phyloP scores from a whole-genome alignment of 2,113 vertebrate genomes.

The Cyanoderma ruficeps region DNA sequence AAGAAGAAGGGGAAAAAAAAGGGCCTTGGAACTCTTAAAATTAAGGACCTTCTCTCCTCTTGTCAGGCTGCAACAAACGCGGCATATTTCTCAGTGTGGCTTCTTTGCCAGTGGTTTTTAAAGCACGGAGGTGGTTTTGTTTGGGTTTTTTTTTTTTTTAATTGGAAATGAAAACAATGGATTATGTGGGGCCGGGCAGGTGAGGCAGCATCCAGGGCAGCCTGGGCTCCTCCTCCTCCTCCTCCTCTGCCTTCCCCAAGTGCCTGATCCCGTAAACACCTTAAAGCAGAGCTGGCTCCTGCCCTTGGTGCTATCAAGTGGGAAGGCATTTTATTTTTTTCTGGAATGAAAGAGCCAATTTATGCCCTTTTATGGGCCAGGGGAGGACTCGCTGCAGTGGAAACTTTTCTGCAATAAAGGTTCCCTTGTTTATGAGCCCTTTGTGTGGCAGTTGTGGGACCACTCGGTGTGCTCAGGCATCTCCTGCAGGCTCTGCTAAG shows the following conservation, averaged over 20 bases:
- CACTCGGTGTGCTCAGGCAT: constrained; percentile 27
- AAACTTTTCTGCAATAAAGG: constrained; percentile 71
- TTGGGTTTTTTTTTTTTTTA: neutral
- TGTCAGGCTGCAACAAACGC: neutral
- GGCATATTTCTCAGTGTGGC: neutral
- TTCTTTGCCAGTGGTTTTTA: neutral
- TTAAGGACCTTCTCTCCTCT: constrained; percentile 6
- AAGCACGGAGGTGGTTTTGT: neutral
- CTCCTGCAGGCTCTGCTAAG: constrained; percentile 30
- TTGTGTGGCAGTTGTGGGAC: constrained; percentile 36
- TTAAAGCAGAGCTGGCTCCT: constrained; percentile 56
- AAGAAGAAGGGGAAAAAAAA: too few species aligned
- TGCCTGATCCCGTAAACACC: constrained; percentile 39
- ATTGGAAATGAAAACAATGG: neutral
- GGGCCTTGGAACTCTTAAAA: constrained; percentile 6
- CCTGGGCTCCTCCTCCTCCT: neutral
- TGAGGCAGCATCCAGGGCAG: neutral
- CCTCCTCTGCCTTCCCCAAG: neutral
- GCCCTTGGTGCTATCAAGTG: constrained; percentile 55
- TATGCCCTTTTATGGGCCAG: constrained; percentile 67
- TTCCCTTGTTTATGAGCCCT: constrained; percentile 68
- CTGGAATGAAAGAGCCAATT: constrained; percentile 72
- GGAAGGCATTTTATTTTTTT: constrained; percentile 74
- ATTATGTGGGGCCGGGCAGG: neutral
- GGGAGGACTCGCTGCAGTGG: constrained; percentile 54